Evolutionary conservation across 2,113 vertebrate genomes (phyloP).

Genomic region (Danionella cerebrum): DNA sequence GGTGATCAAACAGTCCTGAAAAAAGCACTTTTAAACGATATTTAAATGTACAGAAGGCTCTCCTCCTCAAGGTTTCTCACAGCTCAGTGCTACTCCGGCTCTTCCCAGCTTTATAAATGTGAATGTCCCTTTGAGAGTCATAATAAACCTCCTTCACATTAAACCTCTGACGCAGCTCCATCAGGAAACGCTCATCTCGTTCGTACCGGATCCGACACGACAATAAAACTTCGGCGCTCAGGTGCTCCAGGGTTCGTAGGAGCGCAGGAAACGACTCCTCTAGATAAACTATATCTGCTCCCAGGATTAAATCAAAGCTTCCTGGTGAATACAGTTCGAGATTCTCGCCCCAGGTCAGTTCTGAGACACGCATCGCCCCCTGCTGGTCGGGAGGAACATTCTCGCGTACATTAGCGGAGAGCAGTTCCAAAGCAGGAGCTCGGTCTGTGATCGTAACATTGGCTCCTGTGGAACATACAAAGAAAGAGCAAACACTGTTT

Average conservation of each 20-base stretch:
- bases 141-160: constrained; percentile 74
- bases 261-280: constrained; percentile 85
- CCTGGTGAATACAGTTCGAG: constrained; percentile 67
- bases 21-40: too few relatives aligned
- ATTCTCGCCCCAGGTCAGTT: constrained; percentile 83
- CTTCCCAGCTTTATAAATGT: constrained; percentile 75
- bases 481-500: not conserved
- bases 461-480: constrained; percentile 64
- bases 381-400: constrained; percentile 72
- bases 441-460: constrained; percentile 87
- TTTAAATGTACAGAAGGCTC: not conserved
- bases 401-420: constrained; percentile 75
- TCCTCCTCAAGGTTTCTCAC: constrained; percentile 30
- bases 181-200: constrained; percentile 78
- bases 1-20: too few relatives aligned
- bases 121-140: constrained; percentile 75
- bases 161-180: constrained; percentile 69
- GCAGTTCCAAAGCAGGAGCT: constrained; percentile 73
- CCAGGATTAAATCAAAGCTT: constrained; percentile 79
- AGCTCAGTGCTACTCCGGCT: constrained; percentile 53
- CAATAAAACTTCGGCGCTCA: constrained; percentile 76
- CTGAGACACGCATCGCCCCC: constrained; percentile 65
- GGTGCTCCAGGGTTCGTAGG: constrained; percentile 75
- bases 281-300: constrained; percentile 91
- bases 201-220: constrained; percentile 88